Evolutionary conservation across 2,797 vertebrate species (phyloP), one percentile per base, ranked within the genome.

Genomic region (Oryzias dopingdopingensis): DNA sequence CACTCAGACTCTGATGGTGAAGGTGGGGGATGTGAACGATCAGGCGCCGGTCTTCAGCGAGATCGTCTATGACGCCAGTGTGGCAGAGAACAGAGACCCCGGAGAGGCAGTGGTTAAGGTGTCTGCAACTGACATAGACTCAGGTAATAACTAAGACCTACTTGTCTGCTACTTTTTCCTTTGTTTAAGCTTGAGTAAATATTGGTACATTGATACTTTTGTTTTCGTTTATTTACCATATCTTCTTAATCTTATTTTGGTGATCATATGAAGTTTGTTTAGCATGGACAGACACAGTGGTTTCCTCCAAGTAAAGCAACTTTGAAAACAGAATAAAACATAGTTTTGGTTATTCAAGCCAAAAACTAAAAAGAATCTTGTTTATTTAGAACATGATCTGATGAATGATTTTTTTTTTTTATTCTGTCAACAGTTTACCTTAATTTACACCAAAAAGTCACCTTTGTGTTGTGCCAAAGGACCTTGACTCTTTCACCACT

Each of bases 21-120:
- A 81, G 64, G 90, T 98, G 64, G 81, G 90, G 41, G 96, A 98
- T 26, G 86, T 95, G 23, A 98, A 96, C 44, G 96, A 99, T 49
- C 92, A 92, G 64, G 52, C 72, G 0, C 96, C 96, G 0, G 1
- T 86, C 45, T 98, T 97, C 86, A 80, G 79, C 51, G 89, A 91
- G 68, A 67, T 62, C 8, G 0, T 90, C 52, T 98, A 96, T 26
- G 66, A 90, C 42, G 81, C 91, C 77, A 82, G 79, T 0, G 89
- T 97, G 75, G 72, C 10, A 53, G 96, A 99, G 91, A 98, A 97
- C 83, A 84, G 53, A 65, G 82, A 86, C 48, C 90, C 92, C 0
- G 94, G 94, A 52, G 81, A 90, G 12, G 77, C 89, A 13, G 90
- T 96, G 20, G 0, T 92, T 79, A 89, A 79, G 61, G 89, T 98